Conservation (phyloP, 2,113 vertebrate genomes). For the Noturus placidus region DNA sequence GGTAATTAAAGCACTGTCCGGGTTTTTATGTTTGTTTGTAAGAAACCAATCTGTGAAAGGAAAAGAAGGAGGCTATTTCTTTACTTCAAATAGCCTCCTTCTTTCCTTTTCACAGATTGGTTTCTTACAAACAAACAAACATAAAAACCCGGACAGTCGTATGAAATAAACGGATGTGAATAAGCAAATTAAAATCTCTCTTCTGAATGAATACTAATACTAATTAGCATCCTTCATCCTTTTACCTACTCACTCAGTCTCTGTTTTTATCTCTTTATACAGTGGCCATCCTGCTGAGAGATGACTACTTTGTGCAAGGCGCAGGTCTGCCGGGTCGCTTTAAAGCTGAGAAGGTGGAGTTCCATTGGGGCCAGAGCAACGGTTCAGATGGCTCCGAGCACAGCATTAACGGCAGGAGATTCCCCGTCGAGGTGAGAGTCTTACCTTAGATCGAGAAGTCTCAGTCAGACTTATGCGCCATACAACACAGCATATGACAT, state of each 20-base stretch:
- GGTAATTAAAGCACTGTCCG: slow-evolving; percentile 56
- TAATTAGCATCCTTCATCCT: neutral
- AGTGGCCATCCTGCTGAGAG: slow-evolving; percentile 94
- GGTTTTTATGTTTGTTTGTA: slow-evolving; percentile 19
- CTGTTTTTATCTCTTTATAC: slow-evolving; percentile 50
- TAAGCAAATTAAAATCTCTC: slow-evolving; percentile 52
- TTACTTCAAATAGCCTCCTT: slow-evolving; percentile 52
- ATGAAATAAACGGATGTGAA: slow-evolving; percentile 56
- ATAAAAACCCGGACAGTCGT: too few relatives aligned
- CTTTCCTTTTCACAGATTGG: too few relatives aligned
- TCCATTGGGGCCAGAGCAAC: slow-evolving; percentile 96
- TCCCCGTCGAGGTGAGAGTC: slow-evolving; percentile 89
- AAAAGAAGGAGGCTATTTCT: slow-evolving; percentile 5
- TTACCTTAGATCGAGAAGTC: neutral
- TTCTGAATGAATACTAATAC: slow-evolving; percentile 27
- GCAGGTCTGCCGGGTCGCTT: slow-evolving; percentile 90
- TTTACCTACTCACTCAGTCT: slow-evolving; percentile 2
- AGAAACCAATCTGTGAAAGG: slow-evolving; percentile 55
- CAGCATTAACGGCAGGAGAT: slow-evolving; percentile 87
- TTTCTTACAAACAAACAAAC: too few relatives aligned
- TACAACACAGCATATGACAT: neutral
- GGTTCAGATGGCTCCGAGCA: slow-evolving; percentile 92
- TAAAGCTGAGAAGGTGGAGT: slow-evolving; percentile 96
- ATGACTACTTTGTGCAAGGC: slow-evolving; percentile 92
- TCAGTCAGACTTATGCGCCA: neutral